A percentile compares a stretch with the other conserved stretches of the same genome.
phyloP scores from a whole-genome alignment of 2,888 invertebrate genomes.

The Rotaria magnacalcarata region DNA sequence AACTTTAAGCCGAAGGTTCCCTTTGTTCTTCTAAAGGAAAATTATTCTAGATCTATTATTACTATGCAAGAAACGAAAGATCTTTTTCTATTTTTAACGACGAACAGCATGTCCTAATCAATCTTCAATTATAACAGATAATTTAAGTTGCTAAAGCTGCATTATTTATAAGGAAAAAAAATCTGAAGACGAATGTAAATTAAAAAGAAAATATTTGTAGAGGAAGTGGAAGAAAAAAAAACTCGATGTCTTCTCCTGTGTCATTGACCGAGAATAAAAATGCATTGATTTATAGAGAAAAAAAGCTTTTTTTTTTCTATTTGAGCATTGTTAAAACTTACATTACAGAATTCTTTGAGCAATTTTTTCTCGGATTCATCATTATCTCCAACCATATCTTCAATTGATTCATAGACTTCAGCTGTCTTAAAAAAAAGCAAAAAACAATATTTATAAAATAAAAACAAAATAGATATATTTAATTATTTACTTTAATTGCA shows the following conservation, averaged over 20 bases:
- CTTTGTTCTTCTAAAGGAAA: no score
- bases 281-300: no score
- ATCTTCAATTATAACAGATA: no score
- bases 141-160: no score
- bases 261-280: background rate
- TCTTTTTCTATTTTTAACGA: no score
- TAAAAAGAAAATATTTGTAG: background rate
- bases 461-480: background rate
- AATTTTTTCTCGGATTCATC: background rate
- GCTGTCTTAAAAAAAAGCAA: background rate
- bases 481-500: background rate
- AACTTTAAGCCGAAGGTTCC: background rate
- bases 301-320: no score
- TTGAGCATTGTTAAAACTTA: background rate
- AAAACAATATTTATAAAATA: background rate
- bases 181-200: background rate
- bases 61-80: no score
- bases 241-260: background rate
- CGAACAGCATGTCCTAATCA: no score
- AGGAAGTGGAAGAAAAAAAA: background rate
- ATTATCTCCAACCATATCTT: background rate
- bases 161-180: background rate
- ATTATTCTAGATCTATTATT: no score
- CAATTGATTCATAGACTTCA: conserved; percentile 19
- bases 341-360: conserved; percentile 15